Conservation (phyloP, 1,140 invertebrate species). For the Brachionus asplanchnoidis region DNA sequence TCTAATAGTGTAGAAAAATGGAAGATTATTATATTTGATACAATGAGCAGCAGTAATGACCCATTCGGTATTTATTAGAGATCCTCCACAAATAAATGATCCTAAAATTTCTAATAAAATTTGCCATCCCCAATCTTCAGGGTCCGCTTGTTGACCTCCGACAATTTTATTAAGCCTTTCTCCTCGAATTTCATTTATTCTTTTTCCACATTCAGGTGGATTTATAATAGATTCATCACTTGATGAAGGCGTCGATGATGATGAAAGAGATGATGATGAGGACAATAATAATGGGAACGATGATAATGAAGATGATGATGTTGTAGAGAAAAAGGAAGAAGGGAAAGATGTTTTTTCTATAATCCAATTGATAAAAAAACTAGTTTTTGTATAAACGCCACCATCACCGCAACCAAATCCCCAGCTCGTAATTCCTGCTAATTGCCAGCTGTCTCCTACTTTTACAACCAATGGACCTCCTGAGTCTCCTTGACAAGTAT, state of each 20-base stretch:
- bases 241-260: background rate
- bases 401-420: constrained; percentile 40
- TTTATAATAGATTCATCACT: background rate
- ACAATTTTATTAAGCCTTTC: background rate
- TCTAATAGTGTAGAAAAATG: background rate
- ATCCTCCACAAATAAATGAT: constrained; percentile 55
- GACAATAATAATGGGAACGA: background rate
- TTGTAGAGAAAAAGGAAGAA: background rate
- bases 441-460: background rate
- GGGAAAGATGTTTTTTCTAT: background rate
- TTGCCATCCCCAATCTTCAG: constrained; percentile 40
- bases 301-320: background rate
- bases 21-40: constrained; percentile 41
- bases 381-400: constrained; percentile 39
- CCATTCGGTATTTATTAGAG: constrained; percentile 62
- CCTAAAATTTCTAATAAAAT: background rate
- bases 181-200: background rate
- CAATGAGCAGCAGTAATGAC: constrained; percentile 69
- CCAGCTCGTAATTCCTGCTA: constrained; percentile 35
- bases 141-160: constrained; percentile 2
- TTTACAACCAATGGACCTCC: constrained; percentile 38
- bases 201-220: background rate
- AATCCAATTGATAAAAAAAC: constrained; percentile 11
- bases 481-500: constrained; percentile 40
- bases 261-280: background rate